Base-by-base conservation (phyloP, 2,888 invertebrate genomes). In the Synergus itoensis region DNA sequence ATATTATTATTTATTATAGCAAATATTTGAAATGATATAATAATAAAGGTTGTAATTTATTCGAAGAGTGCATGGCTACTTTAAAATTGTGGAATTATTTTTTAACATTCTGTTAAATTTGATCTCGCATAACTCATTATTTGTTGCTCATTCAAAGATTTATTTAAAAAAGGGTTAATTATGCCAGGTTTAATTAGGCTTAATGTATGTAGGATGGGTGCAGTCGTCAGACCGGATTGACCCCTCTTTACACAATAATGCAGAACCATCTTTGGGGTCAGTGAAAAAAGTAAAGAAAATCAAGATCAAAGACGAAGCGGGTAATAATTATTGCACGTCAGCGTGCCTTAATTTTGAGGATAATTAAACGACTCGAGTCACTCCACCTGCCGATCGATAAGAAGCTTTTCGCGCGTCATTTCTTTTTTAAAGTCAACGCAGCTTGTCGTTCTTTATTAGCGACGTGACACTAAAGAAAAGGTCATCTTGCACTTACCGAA, bases 301-400 rank as follows among this genome's bases (percentile, higher is more conserved):
- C 73, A 73, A 73, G 73, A 57, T 73, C 73, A 73, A 36, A 73
- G 73, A 73, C n/a, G 73, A 53, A 36, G 53, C 53, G n/a, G 36
- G 53, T 48, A 63, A 89, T 87, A 88, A 89, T 90, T 89, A 89
- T 88, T 90, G 90, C 90, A 89, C 88, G 90, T 90, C 90, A 90
- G 89, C 88, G 86, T 88, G 79, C 79, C 77, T 81, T 82, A 80
- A 83, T 83, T 73, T 73, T 73, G 73, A 73, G 53, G 48, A 73
- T 73, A 73, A 73, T 73, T 73, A 73, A 73, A 73, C 73, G 73
- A 57, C 73, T 73, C 53, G 48, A 73, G 73, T 73, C 73, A 73
- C 73, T 73, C 53, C 73, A 73, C 73, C 73, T 73, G 73, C 73
- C 48, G 73, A 57, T 73, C 53, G 53, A 73, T 73, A 73, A 73